Percentiles rank a stretch among this genome's conserved stretches.
Evolutionary conservation across 2,113 vertebrate genomes (phyloP).

Genomic region (Rhabdomys dilectus): DNA sequence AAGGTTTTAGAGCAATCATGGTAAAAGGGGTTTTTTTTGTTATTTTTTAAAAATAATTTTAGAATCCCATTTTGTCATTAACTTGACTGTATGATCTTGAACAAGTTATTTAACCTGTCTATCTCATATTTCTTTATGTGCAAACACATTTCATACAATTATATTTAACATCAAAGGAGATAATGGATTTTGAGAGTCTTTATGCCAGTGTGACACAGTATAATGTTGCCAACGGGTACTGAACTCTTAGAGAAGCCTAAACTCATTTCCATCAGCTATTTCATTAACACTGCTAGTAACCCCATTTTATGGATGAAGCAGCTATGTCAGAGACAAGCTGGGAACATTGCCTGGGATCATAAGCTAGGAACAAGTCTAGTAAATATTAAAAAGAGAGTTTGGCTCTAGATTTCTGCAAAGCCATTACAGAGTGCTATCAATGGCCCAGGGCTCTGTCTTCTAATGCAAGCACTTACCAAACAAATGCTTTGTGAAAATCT

Average conservation of each 20-base stretch:
- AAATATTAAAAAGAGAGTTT: slow-evolving; percentile 33
- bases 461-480: background rate
- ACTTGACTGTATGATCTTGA: background rate
- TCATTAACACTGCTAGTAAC: background rate
- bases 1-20: background rate
- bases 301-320: background rate
- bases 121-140: background rate
- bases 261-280: background rate
- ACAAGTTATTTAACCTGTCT: slow-evolving; percentile 19
- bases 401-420: slow-evolving; percentile 8
- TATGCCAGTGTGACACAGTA: background rate
- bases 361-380: background rate
- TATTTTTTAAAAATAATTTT: background rate
- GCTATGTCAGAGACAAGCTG: background rate
- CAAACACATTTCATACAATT: background rate
- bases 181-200: background rate
- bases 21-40: background rate
- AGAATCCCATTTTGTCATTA: background rate
- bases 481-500: background rate
- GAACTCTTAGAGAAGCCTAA: background rate
- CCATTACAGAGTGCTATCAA: background rate
- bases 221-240: background rate
- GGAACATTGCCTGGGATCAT: slow-evolving; percentile 21
- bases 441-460: background rate
- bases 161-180: background rate